phyloP scores from a whole-genome alignment of 2,797 vertebrate species.

The Typhlichthys eigenmanni region DNA sequence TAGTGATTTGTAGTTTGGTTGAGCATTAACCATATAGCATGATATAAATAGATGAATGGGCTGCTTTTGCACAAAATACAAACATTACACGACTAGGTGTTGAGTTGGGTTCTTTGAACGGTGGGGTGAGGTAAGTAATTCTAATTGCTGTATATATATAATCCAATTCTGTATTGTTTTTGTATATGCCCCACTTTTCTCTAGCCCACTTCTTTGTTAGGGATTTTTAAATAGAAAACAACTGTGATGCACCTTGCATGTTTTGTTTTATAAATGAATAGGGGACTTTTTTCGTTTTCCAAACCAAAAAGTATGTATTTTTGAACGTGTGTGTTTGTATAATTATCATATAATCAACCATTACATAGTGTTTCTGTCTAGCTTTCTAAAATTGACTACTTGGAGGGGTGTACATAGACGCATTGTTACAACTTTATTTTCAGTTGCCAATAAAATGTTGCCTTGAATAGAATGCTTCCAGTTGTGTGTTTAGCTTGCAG shows the following conservation, averaged over 20 bases:
- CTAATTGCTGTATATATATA: conserved; percentile 36
- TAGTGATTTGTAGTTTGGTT: conserved; percentile 33
- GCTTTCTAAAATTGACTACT: conserved; percentile 44
- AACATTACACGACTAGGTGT: conserved; percentile 36
- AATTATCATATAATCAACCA: conserved; percentile 63
- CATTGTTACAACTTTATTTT: conserved; percentile 51
- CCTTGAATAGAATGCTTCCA: conserved; percentile 40
- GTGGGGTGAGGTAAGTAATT: neutral
- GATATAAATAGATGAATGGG: conserved; percentile 59
- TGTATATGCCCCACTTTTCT: conserved; percentile 40
- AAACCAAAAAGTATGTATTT: conserved; percentile 73
- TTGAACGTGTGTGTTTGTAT: conserved; percentile 50
- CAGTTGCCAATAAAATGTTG: conserved; percentile 68
- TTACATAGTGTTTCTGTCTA: conserved; percentile 50
- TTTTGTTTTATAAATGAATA: conserved; percentile 53
- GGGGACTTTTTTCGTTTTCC: conserved; percentile 62
- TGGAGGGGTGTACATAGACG: conserved; percentile 51
- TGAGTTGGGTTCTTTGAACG: conserved; percentile 23
- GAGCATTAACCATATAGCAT: conserved; percentile 34
- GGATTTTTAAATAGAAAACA: conserved; percentile 50
- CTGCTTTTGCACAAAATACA: conserved; percentile 69
- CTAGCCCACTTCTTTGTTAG: conserved; percentile 40
- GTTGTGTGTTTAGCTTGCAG: neutral
- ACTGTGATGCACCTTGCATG: conserved; percentile 70
- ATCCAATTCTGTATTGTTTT: conserved; percentile 36